phyloP scores from a whole-genome alignment of 2,888 invertebrate genomes.

The Hypena proboscidalis region DNA sequence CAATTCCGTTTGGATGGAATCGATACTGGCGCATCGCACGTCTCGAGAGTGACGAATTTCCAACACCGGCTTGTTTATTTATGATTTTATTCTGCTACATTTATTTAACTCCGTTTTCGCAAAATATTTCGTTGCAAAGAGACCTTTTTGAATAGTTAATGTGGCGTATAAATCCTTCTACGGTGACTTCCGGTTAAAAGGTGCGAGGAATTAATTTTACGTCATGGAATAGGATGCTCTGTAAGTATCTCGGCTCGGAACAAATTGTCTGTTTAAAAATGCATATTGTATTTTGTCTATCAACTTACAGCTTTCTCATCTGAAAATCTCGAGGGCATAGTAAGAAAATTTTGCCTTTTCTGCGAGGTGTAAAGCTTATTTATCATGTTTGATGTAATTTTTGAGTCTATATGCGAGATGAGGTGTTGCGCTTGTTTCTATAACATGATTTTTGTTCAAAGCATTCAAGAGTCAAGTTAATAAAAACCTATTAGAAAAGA shows the following conservation, averaged over 20 bases:
- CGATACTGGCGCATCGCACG: slow-evolving; percentile 27
- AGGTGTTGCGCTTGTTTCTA: too few relatives aligned
- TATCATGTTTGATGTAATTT: too few relatives aligned
- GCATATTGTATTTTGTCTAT: slow-evolving; percentile 49
- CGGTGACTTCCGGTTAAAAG: slow-evolving; percentile 70
- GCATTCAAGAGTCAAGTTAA: too few relatives aligned
- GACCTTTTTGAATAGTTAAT: slow-evolving; percentile 81
- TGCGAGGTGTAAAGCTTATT: too few relatives aligned
- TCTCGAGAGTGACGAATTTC: slow-evolving; percentile 40
- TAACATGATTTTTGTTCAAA: too few relatives aligned
- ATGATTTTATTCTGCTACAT: slow-evolving; percentile 52
- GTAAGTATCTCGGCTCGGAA: slow-evolving; percentile 55
- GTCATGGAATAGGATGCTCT: slow-evolving; percentile 69
- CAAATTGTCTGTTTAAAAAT: slow-evolving; percentile 52
- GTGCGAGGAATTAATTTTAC: slow-evolving; percentile 79
- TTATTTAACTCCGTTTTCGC: slow-evolving; percentile 64
- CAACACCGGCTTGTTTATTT: slow-evolving; percentile 52
- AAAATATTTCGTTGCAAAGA: slow-evolving; percentile 70
- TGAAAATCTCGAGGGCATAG: slow-evolving; percentile 29
- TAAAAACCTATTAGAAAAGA: too few relatives aligned
- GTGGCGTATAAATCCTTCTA: slow-evolving; percentile 76
- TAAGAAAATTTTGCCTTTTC: slow-evolving; percentile 3
- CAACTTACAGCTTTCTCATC: slow-evolving; percentile 23
- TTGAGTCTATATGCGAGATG: too few relatives aligned
- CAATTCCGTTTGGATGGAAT: slow-evolving; percentile 45